Evolutionary conservation across 2,113 vertebrate species (phyloP).

Genomic region (Terrapene triunguis): DNA sequence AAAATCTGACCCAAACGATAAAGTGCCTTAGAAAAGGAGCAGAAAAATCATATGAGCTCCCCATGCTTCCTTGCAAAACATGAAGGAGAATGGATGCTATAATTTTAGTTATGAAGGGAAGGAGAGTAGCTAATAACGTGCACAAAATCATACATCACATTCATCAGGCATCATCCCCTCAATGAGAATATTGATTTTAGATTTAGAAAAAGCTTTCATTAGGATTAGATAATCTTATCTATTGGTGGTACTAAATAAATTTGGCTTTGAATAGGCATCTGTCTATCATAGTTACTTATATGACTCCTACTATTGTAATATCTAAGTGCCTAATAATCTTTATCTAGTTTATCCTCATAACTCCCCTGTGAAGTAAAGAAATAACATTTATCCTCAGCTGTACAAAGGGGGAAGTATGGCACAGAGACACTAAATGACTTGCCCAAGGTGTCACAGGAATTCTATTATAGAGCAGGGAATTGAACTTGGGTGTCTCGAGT

Average conservation of each 20-base stretch:
- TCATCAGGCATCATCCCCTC: neutral
- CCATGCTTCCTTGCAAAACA: slow-evolving; percentile 4
- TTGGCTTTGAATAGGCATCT: neutral
- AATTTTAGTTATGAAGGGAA: neutral
- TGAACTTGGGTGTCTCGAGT: neutral
- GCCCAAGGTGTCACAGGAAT: neutral
- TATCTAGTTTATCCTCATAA: neutral
- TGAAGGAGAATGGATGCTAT: neutral
- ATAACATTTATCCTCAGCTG: neutral
- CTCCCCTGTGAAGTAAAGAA: too few species aligned
- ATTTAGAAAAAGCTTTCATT: neutral
- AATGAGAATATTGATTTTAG: neutral
- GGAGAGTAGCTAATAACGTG: neutral
- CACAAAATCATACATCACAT: neutral
- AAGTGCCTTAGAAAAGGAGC: slow-evolving; percentile 40
- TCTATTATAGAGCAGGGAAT: neutral
- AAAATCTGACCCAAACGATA: slow-evolving; percentile 14
- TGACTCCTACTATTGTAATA: neutral
- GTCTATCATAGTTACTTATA: neutral
- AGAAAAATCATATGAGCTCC: slow-evolving; percentile 26
- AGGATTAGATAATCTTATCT: neutral
- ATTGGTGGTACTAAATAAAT: too few species aligned
- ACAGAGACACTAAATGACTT: neutral
- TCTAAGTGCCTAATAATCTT: neutral
- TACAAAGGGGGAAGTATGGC: neutral